These are phyloP conservation scores for Hapalemur alaotrensis DNA, from an alignment of 2,797 vertebrate species.

Conservation along the genomic window DNA sequence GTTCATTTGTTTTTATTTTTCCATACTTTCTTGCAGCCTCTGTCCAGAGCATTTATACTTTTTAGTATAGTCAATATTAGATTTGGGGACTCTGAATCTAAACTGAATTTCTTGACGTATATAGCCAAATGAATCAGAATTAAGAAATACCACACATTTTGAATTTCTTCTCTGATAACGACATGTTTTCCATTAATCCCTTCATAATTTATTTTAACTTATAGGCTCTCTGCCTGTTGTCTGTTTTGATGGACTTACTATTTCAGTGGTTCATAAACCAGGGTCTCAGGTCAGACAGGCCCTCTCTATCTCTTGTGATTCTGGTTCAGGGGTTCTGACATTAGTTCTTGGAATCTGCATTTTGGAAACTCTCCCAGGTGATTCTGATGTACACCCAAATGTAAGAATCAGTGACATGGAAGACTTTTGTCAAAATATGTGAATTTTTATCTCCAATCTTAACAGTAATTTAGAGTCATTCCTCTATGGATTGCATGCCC, in stretches of 20 bases:
- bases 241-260: background rate
- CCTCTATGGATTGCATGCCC: conserved; percentile 96
- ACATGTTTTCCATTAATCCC: background rate
- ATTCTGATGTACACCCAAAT: conserved; percentile 17
- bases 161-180: background rate
- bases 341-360: background rate
- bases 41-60: conserved; percentile 1
- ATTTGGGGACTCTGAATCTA: conserved; percentile 1
- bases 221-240: background rate
- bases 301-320: background rate
- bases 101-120: conserved; percentile 24
- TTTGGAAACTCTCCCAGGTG: background rate
- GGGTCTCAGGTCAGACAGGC: background rate
- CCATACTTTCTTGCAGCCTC: background rate
- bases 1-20: background rate
- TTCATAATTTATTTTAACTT: background rate
- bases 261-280: background rate
- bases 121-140: background rate
- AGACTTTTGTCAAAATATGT: conserved; percentile 60
- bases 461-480: conserved; percentile 98
- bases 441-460: conserved; percentile 52
- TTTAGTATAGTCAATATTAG: background rate
- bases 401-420: conserved; percentile 6
- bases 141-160: background rate
- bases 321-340: background rate